Evolutionary conservation across 2,888 invertebrate species (phyloP), one percentile per base, ranked within the genome.

Genomic region (Andrena fulva): DNA sequence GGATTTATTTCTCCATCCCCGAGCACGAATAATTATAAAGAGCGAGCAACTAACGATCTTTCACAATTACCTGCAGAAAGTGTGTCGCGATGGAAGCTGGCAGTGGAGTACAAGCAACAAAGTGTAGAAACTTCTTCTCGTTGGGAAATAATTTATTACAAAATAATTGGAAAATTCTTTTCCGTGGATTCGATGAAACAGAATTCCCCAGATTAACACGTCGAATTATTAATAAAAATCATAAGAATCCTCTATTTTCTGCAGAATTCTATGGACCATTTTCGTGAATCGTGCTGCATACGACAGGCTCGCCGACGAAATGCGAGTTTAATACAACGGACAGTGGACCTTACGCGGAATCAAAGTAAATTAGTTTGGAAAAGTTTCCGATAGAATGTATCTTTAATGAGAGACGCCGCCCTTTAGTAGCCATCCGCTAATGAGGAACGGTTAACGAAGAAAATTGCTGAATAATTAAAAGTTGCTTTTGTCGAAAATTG

Each of bases 381-480:
- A 89, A 87, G 72, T 82, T 87, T 68, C 77, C 80, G 66, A 52
- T 70, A 77, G 71, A 77, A 82, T 87, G 77, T 85, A 85, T 82
- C 78, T 83, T 85, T 85, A 86, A 87, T 83, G 75, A 82, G 75
- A 69, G 59, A 66, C 31, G 56, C 63, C 71, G 79, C 73, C 78
- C 72, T 86, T 82, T 78, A 82, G 71, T 63, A 52, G 80, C 76
- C 79, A 85, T 82, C 77, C 77, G 68, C 84, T 87, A 87, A 87
- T 85, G 87, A 87, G 83, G 84, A 84, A 81, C 80, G 64, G 77
- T 76, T 85, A 82, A 85, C 72, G 82, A 78, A 85, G 80, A 84
- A 78, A 84, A 87, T 82, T 73, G 70, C 56, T 73, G 85, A 71
- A 77, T 83, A 85, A 87, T 81, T 87, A 78, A 85, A 84, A 63